Conservation (phyloP, 92 coral and sea anemone species). For the Ricordea florida region DNA sequence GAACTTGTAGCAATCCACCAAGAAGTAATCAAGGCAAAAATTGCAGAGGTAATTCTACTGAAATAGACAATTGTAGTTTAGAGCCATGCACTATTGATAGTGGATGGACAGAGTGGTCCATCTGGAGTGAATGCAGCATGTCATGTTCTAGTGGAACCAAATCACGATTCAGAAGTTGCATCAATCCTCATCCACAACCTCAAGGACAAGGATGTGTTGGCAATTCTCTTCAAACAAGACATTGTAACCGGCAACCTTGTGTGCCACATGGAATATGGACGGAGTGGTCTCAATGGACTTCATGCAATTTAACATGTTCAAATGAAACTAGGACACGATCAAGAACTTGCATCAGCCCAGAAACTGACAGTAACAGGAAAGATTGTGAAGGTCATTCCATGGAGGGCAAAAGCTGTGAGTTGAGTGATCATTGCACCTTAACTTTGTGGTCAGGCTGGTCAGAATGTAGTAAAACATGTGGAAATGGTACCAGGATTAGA, state of each 20-base stretch:
- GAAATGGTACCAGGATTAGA: no score
- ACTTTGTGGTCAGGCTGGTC: no score
- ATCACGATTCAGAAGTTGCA: conserved; percentile 59
- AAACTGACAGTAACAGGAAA: conserved; percentile 23
- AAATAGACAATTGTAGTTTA: conserved; percentile 46
- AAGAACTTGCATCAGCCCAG: conserved; percentile 60
- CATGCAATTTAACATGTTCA: conserved; percentile 70
- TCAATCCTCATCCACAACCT: conserved; percentile 59
- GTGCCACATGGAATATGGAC: conserved; percentile 59
- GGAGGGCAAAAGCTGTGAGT: no score
- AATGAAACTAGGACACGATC: conserved; percentile 45
- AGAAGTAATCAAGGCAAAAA: conserved; percentile 38
- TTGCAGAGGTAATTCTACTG: conserved; percentile 58
- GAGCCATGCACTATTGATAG: conserved; percentile 67
- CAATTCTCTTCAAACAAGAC: conserved; percentile 1
- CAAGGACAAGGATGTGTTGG: conserved; percentile 71
- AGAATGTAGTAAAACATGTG: no score
- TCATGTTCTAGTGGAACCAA: conserved; percentile 59
- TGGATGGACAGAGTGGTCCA: conserved; percentile 77
- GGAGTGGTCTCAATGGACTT: conserved; percentile 66
- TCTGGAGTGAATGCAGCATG: conserved; percentile 66
- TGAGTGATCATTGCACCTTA: no score
- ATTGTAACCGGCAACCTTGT: conserved; percentile 56
- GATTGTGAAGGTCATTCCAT: no score
- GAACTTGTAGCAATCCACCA: conserved; percentile 58